Evolutionary conservation across 1,140 invertebrate genomes (phyloP), one percentile per base, ranked within the genome.

Genomic region (Ceratosolen solmsi): DNA sequence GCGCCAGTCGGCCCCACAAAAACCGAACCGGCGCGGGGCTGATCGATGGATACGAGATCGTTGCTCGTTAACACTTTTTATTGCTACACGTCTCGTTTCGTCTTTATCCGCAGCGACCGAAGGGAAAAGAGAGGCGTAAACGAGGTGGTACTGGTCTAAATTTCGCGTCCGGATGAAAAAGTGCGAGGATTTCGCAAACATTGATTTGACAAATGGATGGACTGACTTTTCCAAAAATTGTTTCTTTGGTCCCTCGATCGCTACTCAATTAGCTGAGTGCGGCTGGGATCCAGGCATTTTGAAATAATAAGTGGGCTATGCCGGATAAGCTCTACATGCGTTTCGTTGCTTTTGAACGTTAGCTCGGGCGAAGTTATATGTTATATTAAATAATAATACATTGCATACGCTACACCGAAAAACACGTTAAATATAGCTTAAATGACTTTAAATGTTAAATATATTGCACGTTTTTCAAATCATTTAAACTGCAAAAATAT

Each of bases 1-100:
- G 30, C 25, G 9, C n/a, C 5, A 22, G 4, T 0, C n/a, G 9
- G n/a, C 1, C 27, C 20, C 56, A 15, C 68, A 71, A 71, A 71
- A 51, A 49, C 51, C 73, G n/a, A 27, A 54, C 15, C 27, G 72
- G 27, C 46, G 27, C 20, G 51, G 8, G n/a, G 7, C 8, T 9
- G 73, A 75, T 75, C 54, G 73, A 75, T 75, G 74, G 58, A 63
- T 49, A 8, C 8, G 36, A 41, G 73, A 75, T 77, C 58, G 58
- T 41, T 41, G 46, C 73, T 75, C 54, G 73, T 77, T 77, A 77
- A 77, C 58, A 46, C 54, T 73, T 54, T 73, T 54, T 51, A 68
- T 68, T 68, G 33, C 25, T 17, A 20, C 9, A 17, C 2, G n/a
- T 72, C 13, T 20, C 17, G 11, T 27, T 51, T 20, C 8, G 13